phyloP scores from a whole-genome alignment of 2,113 vertebrate species.

The Calidris pugnax region DNA sequence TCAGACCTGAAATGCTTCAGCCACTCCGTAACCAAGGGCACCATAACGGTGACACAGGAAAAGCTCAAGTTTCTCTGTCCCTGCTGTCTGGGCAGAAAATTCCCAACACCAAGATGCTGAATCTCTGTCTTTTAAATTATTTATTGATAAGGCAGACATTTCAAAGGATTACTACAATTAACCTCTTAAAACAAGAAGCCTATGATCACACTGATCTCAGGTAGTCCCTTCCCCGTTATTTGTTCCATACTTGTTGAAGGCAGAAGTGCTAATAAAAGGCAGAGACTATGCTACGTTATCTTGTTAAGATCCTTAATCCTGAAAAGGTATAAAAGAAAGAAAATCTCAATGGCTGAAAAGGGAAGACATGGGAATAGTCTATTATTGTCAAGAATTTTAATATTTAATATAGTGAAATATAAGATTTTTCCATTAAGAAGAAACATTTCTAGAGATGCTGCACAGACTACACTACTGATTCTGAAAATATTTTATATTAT shows the following conservation, averaged over 20 bases:
- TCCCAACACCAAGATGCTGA: background rate
- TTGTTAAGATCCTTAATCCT: background rate
- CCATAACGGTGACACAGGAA: rapidly evolving
- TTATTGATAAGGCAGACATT: background rate
- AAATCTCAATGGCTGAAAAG: background rate
- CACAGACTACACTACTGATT: background rate
- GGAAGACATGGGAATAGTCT: background rate
- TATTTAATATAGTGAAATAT: background rate
- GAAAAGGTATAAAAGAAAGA: background rate
- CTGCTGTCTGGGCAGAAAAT: background rate
- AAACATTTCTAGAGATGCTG: background rate
- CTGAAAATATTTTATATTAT: background rate
- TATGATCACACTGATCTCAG: background rate
- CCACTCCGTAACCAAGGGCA: background rate
- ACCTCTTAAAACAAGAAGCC: background rate
- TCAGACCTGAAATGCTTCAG: background rate
- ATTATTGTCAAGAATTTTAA: background rate
- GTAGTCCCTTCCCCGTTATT: background rate
- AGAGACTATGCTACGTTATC: background rate
- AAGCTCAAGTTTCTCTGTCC: background rate
- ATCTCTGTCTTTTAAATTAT: background rate
- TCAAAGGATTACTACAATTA: background rate
- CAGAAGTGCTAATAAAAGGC: background rate
- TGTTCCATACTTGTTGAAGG: background rate
- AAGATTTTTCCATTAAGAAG: background rate